Base-by-base conservation (phyloP, 2,888 invertebrate species). In the Adelognathus sp. region DNA sequence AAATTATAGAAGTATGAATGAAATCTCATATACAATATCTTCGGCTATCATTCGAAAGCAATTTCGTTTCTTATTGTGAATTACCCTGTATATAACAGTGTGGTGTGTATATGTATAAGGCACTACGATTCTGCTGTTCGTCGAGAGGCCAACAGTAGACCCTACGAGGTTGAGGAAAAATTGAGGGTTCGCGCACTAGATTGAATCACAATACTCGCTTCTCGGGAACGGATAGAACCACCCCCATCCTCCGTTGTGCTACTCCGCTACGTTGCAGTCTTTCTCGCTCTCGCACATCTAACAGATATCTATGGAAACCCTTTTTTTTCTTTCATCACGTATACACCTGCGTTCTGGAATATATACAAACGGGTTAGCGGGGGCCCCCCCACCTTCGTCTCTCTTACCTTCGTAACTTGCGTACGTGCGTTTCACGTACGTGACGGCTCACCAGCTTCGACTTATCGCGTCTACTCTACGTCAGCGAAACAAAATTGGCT, bases 401-500 rank as follows among this genome's bases (percentile, higher is more conserved):
- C 54, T 69, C 63, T 61, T 54, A 72, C 66, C 54, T 41, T 63
- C 41, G 78, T 63, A 76, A 46, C 54, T 54, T 36, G 61, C 66
- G 69, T 77, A 69, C 74, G 71, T 72, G 72, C 44, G 64, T 70
- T 60, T 54, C n/a, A 60, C 39, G 60, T 50, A 66, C 66, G 61
- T 72, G 73, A 69, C 63, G 61, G 56, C 61, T 61, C 80, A 18
- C n/a, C 44, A 29, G 71, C 61, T 46, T 63, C 63, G 24, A 31
- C 74, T 81, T 83, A 80, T 82, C 80, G 67, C 39, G 21, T 74
- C 69, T 58, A 76, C 67, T 64, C 85, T 60, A 76, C 83, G 84
- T 86, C 86, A 85, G 86, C 84, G 76, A 72, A 82, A 84, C 81
- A 72, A 83, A 80, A 86, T 86, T 85, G 84, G 79, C 14, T 54